These are phyloP conservation scores for Diplazon laetatorius DNA, from an alignment of 2,888 invertebrate genomes.

Conservation along the genomic window DNA sequence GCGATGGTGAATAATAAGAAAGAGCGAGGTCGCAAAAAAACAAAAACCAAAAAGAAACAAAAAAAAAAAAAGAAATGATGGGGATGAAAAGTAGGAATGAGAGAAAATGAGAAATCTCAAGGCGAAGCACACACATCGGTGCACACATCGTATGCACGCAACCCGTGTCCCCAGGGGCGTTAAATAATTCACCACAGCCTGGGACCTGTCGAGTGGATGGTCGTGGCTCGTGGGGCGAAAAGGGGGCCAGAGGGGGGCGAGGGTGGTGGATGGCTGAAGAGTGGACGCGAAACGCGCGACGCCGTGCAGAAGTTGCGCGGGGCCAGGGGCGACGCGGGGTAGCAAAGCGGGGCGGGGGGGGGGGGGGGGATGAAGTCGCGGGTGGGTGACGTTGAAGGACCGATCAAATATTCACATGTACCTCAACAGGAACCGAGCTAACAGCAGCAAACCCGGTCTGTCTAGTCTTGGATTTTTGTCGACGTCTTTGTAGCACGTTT, in stretches of 20 bases:
- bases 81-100: constrained; percentile 28
- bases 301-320: constrained; percentile 53
- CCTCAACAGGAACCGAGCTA: constrained; percentile 73
- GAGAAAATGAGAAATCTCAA: constrained; percentile 72
- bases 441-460: constrained; percentile 55
- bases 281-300: constrained; percentile 58
- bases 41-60: not conserved
- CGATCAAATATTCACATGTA: constrained; percentile 81
- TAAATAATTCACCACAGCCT: constrained; percentile 82
- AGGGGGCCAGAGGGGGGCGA: too few species aligned
- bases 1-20: too few species aligned
- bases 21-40: not conserved
- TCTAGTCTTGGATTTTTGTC: constrained; percentile 47
- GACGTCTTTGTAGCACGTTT: constrained; percentile 24
- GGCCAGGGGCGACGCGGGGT: too few species aligned
- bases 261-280: constrained; percentile 73
- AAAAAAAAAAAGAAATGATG: not conserved
- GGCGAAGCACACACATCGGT: constrained; percentile 69
- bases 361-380: constrained; percentile 55
- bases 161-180: constrained; percentile 76
- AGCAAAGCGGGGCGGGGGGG: too few species aligned
- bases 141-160: constrained; percentile 70
- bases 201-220: constrained; percentile 78
- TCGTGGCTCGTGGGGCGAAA: too few species aligned
- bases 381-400: constrained; percentile 78